These are phyloP conservation scores for Macropis europaea DNA, from an alignment of 2,888 invertebrate species.

Conservation along the genomic window DNA sequence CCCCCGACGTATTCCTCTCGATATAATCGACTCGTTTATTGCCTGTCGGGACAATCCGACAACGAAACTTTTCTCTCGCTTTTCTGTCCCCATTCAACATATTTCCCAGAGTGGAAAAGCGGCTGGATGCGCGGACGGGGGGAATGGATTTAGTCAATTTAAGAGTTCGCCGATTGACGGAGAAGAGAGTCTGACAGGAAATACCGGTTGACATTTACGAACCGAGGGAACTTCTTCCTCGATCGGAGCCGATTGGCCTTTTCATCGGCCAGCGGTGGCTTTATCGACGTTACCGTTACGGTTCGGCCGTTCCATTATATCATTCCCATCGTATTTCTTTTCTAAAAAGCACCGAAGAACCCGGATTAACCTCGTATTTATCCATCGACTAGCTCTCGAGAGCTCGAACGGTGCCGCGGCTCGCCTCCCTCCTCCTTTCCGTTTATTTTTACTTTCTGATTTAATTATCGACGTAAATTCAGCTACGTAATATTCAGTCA, in stretches of 20 bases:
- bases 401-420: constrained; percentile 1
- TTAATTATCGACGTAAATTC: too few relatives aligned
- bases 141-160: constrained; percentile 43
- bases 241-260: constrained; percentile 24
- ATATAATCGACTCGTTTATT: constrained; percentile 59
- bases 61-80: constrained; percentile 26
- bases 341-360: constrained; percentile 18
- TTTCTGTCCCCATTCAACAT: constrained; percentile 26
- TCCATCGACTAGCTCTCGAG: constrained; percentile 6
- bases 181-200: constrained; percentile 28
- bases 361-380: constrained; percentile 27
- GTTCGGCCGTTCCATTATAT: constrained; percentile 25
- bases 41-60: constrained; percentile 38
- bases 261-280: constrained; percentile 26
- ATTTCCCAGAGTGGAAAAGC: constrained; percentile 5
- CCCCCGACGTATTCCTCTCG: constrained; percentile 27
- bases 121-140: not conserved
- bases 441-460: too few relatives aligned
- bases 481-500: too few relatives aligned
- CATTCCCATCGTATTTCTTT: constrained; percentile 27
- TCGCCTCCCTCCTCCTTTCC: not conserved
- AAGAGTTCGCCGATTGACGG: constrained; percentile 33
- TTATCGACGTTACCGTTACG: constrained; percentile 35
- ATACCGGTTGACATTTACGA: constrained; percentile 48
- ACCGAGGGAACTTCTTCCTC: constrained; percentile 30